These are phyloP conservation scores for Drosophila paramelanica DNA, from an alignment of 2,888 invertebrate genomes.

Conservation along the genomic window DNA sequence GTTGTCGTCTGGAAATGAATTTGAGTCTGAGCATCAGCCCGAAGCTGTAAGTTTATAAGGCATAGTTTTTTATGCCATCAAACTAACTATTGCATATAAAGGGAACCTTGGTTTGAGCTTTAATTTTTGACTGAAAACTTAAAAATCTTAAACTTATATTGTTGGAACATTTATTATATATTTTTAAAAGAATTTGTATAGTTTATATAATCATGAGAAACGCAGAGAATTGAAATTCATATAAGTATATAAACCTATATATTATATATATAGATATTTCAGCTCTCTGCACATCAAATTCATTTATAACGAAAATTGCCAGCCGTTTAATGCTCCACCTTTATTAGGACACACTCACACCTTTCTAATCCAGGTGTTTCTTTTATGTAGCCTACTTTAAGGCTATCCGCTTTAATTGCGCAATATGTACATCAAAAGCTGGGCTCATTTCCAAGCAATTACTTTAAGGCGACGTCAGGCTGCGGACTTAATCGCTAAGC, in stretches of 20 bases:
- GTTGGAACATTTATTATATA: too few relatives aligned
- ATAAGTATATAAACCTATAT: too few relatives aligned
- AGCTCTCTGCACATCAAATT: too few relatives aligned
- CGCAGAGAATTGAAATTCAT: too few relatives aligned
- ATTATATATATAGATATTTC: too few relatives aligned
- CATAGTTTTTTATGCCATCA: conserved; percentile 29
- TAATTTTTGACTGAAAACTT: too few relatives aligned
- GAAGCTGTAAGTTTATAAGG: conserved; percentile 29
- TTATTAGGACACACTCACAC: neutral
- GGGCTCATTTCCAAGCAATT: conserved; percentile 63
- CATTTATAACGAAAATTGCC: neutral
- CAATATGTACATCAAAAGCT: conserved; percentile 53
- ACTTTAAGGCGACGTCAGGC: conserved; percentile 51
- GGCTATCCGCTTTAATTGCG: conserved; percentile 44
- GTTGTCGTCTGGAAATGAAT: conserved; percentile 31
- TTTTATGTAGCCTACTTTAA: conserved; percentile 16
- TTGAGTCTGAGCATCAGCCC: conserved; percentile 30
- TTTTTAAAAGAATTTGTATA: too few relatives aligned
- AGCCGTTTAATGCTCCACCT: neutral
- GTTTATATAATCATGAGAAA: too few relatives aligned
- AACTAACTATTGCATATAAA: neutral
- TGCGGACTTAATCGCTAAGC: conserved; percentile 57
- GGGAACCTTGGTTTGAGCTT: neutral
- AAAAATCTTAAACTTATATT: too few relatives aligned
- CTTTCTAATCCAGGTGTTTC: neutral